Base-by-base conservation (phyloP, 2,888 invertebrate genomes). In the Cordilura impudica region DNA sequence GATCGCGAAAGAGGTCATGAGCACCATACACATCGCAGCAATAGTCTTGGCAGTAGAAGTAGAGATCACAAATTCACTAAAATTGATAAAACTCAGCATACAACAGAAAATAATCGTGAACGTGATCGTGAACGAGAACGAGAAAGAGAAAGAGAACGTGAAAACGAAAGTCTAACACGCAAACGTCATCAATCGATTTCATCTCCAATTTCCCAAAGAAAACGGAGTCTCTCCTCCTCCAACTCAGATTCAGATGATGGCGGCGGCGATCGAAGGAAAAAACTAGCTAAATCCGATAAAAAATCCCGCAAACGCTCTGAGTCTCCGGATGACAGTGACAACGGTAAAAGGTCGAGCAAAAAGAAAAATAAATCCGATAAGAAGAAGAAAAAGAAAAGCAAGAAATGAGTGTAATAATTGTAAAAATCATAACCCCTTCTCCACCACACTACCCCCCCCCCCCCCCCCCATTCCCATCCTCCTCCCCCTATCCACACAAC, bases 311-410 rank as follows among this genome's bases (percentile, higher is more conserved):
- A 72, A 19, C 76, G 71, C 5, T 76, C 79, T 23, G 79, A 79
- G 16, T 56, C 79, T 18, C 63, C 51, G n/a, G 79, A 79, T n/a
- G 79, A 79, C 16, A 79, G 79, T 19, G 76, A 76, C 12, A 53
- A 56, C 43, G 75, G 69, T 26, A 79, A 79, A 63, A 75, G 67
- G n/a, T 76, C 75, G 0, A 67, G 56, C 56, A 79, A 76, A 56
- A 79, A 76, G 67, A 79, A 79, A 39, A 67, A 67, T 43, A 79
- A 79, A 63, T 56, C 79, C 10, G 79, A 79, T 29, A 79, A 79
- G 21, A 79, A 79, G 51, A 79, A 79, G 67, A 79, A 79, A 16
- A 79, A 79, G 71, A 79, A 79, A 51, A 76, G 56, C 63, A 79
- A 79, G 49, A 79, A 76, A 72, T 79, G 16, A 65, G 10, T 60